phyloP scores from a whole-genome alignment of 2,797 vertebrate species.

The Limnodromus scolopaceus region DNA sequence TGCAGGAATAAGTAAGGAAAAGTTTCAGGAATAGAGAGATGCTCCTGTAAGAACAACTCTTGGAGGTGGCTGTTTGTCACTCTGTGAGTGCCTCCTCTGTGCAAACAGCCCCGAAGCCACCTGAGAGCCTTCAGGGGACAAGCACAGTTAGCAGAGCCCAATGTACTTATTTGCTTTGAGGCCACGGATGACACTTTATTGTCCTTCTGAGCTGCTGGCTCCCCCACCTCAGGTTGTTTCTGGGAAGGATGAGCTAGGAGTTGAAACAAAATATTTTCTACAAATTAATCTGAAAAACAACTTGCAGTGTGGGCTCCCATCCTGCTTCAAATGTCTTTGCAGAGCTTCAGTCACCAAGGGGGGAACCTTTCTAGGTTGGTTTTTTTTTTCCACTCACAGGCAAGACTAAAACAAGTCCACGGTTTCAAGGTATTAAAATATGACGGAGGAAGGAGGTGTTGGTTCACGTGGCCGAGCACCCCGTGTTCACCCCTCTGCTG shows the following conservation, averaged over 20 bases:
- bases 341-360: not conserved
- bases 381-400: not conserved
- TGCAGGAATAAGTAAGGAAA: not conserved
- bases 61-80: not conserved
- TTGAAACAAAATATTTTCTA: not conserved
- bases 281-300: not conserved
- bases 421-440: not conserved
- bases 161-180: not conserved
- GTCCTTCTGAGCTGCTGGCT: not conserved
- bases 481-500: not conserved
- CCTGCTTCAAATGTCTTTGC: not conserved
- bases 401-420: not conserved
- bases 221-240: accelerated
- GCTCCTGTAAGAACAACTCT: not conserved
- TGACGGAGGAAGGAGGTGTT: accelerated
- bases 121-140: accelerated
- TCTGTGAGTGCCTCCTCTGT: accelerated
- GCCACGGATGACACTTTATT: not conserved
- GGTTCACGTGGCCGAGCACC: accelerated
- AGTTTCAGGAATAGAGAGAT: not conserved
- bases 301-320: not conserved
- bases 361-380: not conserved
- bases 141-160: accelerated
- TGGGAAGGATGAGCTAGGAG: not conserved
- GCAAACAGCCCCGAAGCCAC: not conserved